Base-by-base conservation (phyloP, 2,797 vertebrate genomes). In the Gymnothorax javanicus region DNA sequence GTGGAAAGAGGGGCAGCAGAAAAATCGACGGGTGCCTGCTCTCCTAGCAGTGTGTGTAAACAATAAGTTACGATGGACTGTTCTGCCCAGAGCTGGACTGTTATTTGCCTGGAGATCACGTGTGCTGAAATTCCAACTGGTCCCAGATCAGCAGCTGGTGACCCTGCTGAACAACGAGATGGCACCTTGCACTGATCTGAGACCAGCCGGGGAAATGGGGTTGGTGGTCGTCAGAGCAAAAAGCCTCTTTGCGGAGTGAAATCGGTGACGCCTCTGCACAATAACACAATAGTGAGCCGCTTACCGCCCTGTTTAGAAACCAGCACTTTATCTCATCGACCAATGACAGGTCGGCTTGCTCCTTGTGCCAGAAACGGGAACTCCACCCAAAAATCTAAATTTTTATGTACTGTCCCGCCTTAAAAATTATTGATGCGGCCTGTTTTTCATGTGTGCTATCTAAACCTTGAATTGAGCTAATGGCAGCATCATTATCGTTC, bases 1-100 rank as follows among this genome's bases (percentile, higher is more conserved):
- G 89, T 89, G 86, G 87, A 92, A 92, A 91, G 92, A 88, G 11
- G 88, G 94, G 93, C 95, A 95, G 95, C 96, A 95, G 96, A 96
- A 96, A 94, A 95, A 91, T 88, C 67, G 54, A 88, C 93, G 93
- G 91, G 92, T 94, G 94, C 93, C 92, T 84, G 75, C 90, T 3
- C 87, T 86, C 25, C 62, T 87, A 87, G 88, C 91, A 88, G 88
- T 79, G 58, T 50, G n/a, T 64, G 56, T 67, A 88, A 88, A 89
- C 20, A 67, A 67, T 23, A n/a, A 23, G 62, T 67, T 67, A 23
- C 13, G 4, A 23, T 82, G 62, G 25, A 27, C 20, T 43, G 75
- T 15, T 54, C 75, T 17, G 7, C 11, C 2, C 27, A 27, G 69
- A 73, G 75, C 13, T 20, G 75, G 43, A 79, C 75, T 17, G 69